Conservation (phyloP, 2,888 invertebrate species). For the Hypercompe scribonia region DNA sequence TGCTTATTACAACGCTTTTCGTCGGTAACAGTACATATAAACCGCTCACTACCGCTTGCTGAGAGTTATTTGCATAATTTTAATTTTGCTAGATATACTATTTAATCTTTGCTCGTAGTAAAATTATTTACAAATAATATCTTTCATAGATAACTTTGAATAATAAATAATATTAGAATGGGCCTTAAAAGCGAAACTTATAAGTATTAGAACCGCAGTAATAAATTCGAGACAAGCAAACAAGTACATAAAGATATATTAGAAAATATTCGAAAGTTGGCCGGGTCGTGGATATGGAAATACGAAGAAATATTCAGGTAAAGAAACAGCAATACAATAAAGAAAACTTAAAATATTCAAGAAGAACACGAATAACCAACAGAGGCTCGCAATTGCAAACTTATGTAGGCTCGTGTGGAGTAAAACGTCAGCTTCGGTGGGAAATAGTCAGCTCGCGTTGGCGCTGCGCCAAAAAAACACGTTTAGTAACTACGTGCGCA, state of each 20-base stretch:
- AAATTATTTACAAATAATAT: conserved; percentile 16
- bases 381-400: conserved; percentile 46
- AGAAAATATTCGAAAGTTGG: conserved; percentile 38
- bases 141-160: conserved; percentile 5
- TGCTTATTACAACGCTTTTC: conserved; percentile 73
- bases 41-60: conserved; percentile 64
- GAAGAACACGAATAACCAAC: conserved; percentile 51
- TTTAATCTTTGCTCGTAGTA: conserved; percentile 41
- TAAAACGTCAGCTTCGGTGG: conserved; percentile 57
- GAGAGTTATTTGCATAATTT: conserved; percentile 71
- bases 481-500: conserved; percentile 63
- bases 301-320: conserved; percentile 52
- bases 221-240: conserved; percentile 32
- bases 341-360: conserved; percentile 52
- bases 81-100: conserved; percentile 60
- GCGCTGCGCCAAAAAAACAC: conserved; percentile 62
- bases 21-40: conserved; percentile 64
- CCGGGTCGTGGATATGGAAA: conserved; percentile 29
- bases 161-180: neutral
- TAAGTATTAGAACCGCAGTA: neutral
- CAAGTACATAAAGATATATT: conserved; percentile 34
- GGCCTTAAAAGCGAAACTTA: neutral
- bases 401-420: conserved; percentile 54
- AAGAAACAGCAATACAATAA: conserved; percentile 49
- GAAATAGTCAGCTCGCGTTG: conserved; percentile 60